Base-by-base conservation (phyloP, 2,113 vertebrate species). In the Parotia lawesii region DNA sequence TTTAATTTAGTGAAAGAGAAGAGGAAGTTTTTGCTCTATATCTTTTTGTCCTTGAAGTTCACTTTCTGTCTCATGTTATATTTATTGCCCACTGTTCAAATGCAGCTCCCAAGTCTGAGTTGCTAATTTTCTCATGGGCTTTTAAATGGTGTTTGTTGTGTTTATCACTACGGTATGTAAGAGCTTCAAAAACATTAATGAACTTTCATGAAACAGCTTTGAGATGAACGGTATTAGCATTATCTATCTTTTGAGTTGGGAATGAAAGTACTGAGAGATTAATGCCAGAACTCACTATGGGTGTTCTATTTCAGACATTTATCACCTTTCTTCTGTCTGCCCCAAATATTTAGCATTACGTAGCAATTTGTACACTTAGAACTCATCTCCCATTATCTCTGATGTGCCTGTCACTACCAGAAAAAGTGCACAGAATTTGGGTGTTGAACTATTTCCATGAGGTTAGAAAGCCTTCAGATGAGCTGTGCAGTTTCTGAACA, bases 41-140 rank as follows among this genome's bases (percentile, higher is more conserved):
- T 25, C 23, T 77, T 61, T 85, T 57, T 44, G 29, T 91, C 33
- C 48, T 73, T 60, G 48, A 69, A 38, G 23, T 62, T 84, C 8
- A 17, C 0, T 71, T 66, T 64, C 29, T 53, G 17, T 50, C n/a
- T 92, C 2, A 0, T 51, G 33, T 22, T 1, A 0, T 40, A 17
- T 60, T 79, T 90, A 50, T 82, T 78, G 29, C 12, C 12, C 1
- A 0, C 17, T 64, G 44, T 47, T 87, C 48, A 89, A 76, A 66
- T 0, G 0, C 38, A 84, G 29, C 40, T 87, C 25, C 23, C 25
- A 42, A 58, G 27, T 45, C 70, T 57, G 40, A 70, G 21, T 38
- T 58, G 33, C 4, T 85, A 7, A 60, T 87, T 89, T 89, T 89
- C 38, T 75, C 10, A 21, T 17, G 57, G 57, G 35, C 13, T 89